Base-by-base conservation (phyloP, 2,888 invertebrate species). In the Amphipoea lucens region DNA sequence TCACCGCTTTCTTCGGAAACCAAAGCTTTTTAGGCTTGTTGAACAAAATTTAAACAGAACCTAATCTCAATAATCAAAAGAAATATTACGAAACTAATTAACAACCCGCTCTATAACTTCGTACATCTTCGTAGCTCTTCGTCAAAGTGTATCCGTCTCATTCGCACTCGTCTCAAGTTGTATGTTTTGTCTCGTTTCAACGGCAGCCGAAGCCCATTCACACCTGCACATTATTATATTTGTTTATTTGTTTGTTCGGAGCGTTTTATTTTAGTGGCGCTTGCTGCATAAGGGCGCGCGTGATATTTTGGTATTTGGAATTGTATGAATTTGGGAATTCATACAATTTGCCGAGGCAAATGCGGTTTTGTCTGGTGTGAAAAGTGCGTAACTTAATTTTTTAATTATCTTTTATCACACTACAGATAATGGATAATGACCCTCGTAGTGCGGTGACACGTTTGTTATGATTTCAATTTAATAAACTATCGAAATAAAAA, bases 181-280 rank as follows among this genome's bases (percentile, higher is more conserved):
- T 74, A 81, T 90, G 83, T 86, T 86, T 82, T 81, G 75, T 96
- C 96, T 91, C 93, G 84, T 87, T 97, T 82, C 95, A 84, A 92
- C 91, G 87, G 92, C 94, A 93, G 92, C 92, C 92, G 84, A 92
- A 93, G 94, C 92, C 91, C 92, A 94, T 96, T 96, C 95, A 95
- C 96, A 96, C 96, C 95, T 95, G 96, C 93, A 89, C 93, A 93
- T 95, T 94, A 95, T 93, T 94, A 87, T 89, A 91, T 92, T 93
- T 94, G 93, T 95, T 95, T 95, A 94, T 95, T 95, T 95, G 94
- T 95, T 95, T 94, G 93, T 91, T 92, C 85, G 90, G 89, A 91
- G 86, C 89, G 90, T 93, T 92, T 95, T 95, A 94, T 95, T 95
- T 95, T 91, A 92, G 78, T 86, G 89, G 82, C 88, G 90, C 68